These are phyloP conservation scores for Cantharis lateralis DNA, from an alignment of 2,888 invertebrate species.

Conservation along the genomic window DNA sequence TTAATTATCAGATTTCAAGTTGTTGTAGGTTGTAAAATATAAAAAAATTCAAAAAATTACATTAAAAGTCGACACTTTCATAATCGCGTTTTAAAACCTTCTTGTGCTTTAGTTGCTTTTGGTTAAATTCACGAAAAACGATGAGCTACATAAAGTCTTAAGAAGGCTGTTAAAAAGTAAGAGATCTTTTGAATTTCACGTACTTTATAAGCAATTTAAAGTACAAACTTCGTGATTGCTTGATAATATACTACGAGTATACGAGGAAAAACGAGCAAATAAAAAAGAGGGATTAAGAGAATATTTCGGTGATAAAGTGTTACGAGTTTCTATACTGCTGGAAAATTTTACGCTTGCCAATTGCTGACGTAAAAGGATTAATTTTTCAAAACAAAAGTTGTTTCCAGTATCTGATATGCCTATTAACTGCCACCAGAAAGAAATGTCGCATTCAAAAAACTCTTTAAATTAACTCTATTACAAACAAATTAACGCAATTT, in stretches of 20 bases:
- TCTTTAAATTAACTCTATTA: no score
- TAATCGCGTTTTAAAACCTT: constrained; percentile 9
- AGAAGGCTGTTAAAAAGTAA: constrained; percentile 16
- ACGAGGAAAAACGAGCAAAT: constrained; percentile 13
- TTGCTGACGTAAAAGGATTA: constrained; percentile 19
- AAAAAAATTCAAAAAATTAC: not conserved
- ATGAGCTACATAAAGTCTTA: constrained; percentile 8
- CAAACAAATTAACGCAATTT: not conserved
- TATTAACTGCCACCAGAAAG: not conserved
- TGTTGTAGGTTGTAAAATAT: not conserved
- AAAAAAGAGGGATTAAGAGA: constrained; percentile 22
- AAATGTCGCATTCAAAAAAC: not conserved
- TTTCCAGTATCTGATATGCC: not conserved
- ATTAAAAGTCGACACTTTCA: constrained; percentile 7
- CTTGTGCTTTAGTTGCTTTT: constrained; percentile 6
- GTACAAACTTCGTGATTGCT: constrained; percentile 22
- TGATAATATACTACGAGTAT: constrained; percentile 22
- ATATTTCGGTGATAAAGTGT: constrained; percentile 21
- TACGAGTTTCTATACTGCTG: constrained; percentile 15
- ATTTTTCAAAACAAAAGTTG: constrained; percentile 6
- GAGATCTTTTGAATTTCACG: constrained; percentile 15
- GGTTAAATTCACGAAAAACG: not conserved
- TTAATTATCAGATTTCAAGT: not conserved
- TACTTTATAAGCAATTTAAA: constrained; percentile 21
- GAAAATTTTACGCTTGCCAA: constrained; percentile 20